Base-by-base conservation (phyloP, 1,140 invertebrate genomes). In the Teleopsis dalmanni region DNA sequence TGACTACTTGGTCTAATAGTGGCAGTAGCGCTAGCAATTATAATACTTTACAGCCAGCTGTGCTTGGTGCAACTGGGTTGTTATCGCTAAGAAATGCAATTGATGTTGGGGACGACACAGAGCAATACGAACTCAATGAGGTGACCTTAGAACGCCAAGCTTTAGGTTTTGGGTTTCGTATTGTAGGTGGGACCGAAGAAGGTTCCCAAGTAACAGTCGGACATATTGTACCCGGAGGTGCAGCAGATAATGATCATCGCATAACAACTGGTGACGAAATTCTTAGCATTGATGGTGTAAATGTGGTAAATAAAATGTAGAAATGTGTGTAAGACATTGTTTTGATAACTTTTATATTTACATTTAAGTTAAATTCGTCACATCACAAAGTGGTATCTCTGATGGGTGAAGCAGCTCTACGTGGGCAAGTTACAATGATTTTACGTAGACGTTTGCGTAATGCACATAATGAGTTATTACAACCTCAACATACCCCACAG, bases 111-210 rank as follows among this genome's bases (percentile, higher is more conserved):
- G 41, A 70, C 72, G 18, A 70, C 62, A 8, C 66, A 49, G 64
- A 76, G 46, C 83, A 87, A 52, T 87, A 78, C 71, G 72, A 84
- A 44, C 82, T 91, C 59, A 84, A 87, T 49, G 79, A 84, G 41
- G 85, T 95, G 0, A 84, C 84, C 14, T 70, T 95, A 10, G 80
- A 84, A 27, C 76, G 88, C 42, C 86, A 90, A 64, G 87, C 92
- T 42, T 81, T 80, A 63, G 91, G 92, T 13, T 96, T 98, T 76
- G 96, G 96, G 7, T 98, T 99, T 76, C 78, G 95, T 55, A 95
- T 98, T 65, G 90, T 98, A 25, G 96, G 96, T n/a, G 96, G 96
- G 25, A 94, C 91, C 1, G 95, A 98, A 75, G 95, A 98, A 76
- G 89, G 91, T 52, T 93, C 92, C 53, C 89, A 96, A 75, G 90